These are phyloP conservation scores for Epiblema foenella DNA, from an alignment of 2,888 invertebrate species.

Conservation along the genomic window DNA sequence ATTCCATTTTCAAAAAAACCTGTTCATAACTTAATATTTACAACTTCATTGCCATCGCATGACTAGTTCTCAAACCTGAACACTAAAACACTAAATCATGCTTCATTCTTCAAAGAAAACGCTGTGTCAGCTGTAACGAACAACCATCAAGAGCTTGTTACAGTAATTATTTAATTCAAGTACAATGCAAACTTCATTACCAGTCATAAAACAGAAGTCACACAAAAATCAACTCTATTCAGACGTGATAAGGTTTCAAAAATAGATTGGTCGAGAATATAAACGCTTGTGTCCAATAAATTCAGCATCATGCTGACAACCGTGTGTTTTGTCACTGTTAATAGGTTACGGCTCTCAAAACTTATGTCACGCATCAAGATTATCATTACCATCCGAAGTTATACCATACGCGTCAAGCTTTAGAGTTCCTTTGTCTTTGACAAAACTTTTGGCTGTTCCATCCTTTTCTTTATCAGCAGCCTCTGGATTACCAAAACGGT, in stretches of 20 bases:
- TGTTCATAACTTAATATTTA: slow-evolving; percentile 16
- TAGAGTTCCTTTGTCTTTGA: slow-evolving; percentile 3
- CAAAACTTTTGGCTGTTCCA: slow-evolving; percentile 8
- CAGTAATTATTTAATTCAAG: slow-evolving; percentile 70
- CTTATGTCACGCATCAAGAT: slow-evolving; percentile 60
- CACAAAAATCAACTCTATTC: slow-evolving; percentile 45
- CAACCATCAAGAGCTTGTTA: slow-evolving; percentile 60
- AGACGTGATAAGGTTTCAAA: slow-evolving; percentile 38
- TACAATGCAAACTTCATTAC: slow-evolving; percentile 35
- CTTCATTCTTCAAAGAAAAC: slow-evolving; percentile 15
- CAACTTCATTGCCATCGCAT: slow-evolving; percentile 20
- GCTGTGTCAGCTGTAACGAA: slow-evolving; percentile 43
- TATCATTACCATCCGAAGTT: slow-evolving; percentile 34
- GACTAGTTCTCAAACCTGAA: slow-evolving; percentile 23
- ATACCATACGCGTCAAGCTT: background rate
- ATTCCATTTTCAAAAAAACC: background rate
- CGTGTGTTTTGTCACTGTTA: slow-evolving; percentile 77
- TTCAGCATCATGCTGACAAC: slow-evolving; percentile 75
- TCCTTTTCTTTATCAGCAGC: slow-evolving; percentile 35
- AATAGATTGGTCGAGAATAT: slow-evolving; percentile 31
- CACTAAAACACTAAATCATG: slow-evolving; percentile 30
- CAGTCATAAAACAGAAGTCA: slow-evolving; percentile 42
- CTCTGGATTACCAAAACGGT: slow-evolving; percentile 1
- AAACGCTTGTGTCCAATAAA: slow-evolving; percentile 60
- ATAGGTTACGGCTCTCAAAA: slow-evolving; percentile 74